Evolutionary conservation across 2,888 invertebrate species (phyloP).

Genomic region (Conistra vaccinii): DNA sequence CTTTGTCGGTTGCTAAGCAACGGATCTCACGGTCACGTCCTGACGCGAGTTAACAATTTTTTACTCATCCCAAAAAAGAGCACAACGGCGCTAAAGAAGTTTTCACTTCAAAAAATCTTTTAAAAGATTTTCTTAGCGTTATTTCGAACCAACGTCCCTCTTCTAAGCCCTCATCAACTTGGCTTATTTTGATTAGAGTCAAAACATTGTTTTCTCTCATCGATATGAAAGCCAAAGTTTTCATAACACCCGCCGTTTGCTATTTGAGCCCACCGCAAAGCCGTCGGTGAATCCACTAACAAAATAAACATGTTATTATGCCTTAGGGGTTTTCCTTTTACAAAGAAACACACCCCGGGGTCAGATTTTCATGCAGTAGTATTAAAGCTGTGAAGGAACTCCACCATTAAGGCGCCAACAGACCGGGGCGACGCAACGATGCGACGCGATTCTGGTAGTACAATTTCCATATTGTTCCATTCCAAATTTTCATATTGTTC

Average conservation of each 20-base stretch:
- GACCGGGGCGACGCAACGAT: no score
- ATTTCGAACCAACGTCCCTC: not conserved
- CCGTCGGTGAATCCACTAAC: conserved; percentile 9
- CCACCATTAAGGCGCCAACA: no score
- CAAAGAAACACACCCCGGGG: not conserved
- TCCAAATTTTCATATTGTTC: no score
- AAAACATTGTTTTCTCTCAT: conserved; percentile 17
- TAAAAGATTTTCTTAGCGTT: not conserved
- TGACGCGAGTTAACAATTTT: no score
- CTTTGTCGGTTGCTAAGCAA: no score
- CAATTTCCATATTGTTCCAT: no score
- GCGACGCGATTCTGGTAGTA: no score
- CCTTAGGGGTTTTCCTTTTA: not conserved
- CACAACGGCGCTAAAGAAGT: no score
- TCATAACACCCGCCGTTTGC: conserved; percentile 14
- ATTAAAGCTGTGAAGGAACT: not conserved
- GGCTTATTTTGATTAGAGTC: conserved; percentile 18
- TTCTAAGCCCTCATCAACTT: conserved; percentile 2
- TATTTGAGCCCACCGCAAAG: conserved; percentile 6
- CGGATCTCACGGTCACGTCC: no score
- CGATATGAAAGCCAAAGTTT: conserved; percentile 17
- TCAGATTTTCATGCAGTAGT: not conserved
- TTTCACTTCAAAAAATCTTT: no score
- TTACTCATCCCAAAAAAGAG: no score
- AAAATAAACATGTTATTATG: conserved; percentile 5